These are phyloP conservation scores for Busseola fusca DNA, from an alignment of 2,888 invertebrate species.

Conservation along the genomic window DNA sequence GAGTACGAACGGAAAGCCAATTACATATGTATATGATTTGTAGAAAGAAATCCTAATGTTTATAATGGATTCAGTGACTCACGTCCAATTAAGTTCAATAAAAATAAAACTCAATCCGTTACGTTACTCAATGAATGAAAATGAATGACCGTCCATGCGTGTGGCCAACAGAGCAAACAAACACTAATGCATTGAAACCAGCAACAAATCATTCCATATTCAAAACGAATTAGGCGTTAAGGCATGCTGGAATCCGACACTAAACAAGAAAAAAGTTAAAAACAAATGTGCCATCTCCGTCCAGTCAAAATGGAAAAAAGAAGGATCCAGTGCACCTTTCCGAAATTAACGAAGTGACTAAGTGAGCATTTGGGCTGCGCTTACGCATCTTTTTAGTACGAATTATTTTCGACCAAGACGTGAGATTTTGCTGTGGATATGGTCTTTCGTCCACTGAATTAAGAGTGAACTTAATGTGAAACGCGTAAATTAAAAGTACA, in stretches of 20 bases:
- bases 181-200: conserved; percentile 70
- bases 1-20: too few relatives aligned
- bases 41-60: conserved; percentile 35
- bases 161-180: conserved; percentile 63
- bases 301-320: conserved; percentile 55
- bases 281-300: conserved; percentile 49
- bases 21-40: too few relatives aligned
- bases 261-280: conserved; percentile 32
- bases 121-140: conserved; percentile 68
- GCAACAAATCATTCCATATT: conserved; percentile 75
- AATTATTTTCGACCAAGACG: conserved; percentile 64
- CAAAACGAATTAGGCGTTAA: conserved; percentile 74
- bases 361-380: conserved; percentile 68
- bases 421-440: conserved; percentile 61
- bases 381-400: conserved; percentile 71
- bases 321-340: conserved; percentile 62
- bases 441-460: conserved; percentile 65
- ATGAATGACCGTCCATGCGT: conserved; percentile 67
- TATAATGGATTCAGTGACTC: conserved; percentile 48
- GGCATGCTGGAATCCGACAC: conserved; percentile 60
- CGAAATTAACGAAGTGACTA: conserved; percentile 79
- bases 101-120: conserved; percentile 64
- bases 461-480: conserved; percentile 65
- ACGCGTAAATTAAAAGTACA: conserved; percentile 60
- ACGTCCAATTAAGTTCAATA: conserved; percentile 64